Percentiles rank a stretch among this genome's conserved stretches.
phyloP scores from a whole-genome alignment of 2,888 invertebrate genomes.

The Aspidapion aeneum region DNA sequence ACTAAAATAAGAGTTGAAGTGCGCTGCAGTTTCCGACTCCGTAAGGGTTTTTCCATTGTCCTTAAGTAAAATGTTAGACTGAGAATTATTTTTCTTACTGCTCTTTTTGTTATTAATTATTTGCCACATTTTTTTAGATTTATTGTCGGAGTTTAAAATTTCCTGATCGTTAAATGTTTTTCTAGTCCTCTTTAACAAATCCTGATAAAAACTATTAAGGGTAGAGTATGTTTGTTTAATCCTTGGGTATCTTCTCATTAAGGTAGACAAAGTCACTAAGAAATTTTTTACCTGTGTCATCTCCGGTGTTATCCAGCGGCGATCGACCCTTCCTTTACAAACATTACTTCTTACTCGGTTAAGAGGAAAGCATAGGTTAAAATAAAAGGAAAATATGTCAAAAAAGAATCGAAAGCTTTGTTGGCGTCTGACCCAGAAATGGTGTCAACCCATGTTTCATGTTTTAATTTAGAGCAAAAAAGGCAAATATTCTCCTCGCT shows the following conservation, averaged over 20 bases:
- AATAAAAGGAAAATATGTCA: neutral
- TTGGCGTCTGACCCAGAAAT: neutral
- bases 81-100: neutral
- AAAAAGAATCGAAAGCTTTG: neutral
- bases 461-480: neutral
- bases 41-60: neutral
- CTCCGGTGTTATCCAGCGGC: neutral
- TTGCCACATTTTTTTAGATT: neutral
- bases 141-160: neutral
- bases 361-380: neutral
- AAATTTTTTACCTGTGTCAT: neutral
- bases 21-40: neutral
- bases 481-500: neutral
- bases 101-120: neutral
- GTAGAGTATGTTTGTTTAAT: neutral
- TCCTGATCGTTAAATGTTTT: neutral
- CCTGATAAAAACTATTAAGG: neutral
- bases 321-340: neutral
- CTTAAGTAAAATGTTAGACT: neutral
- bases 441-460: neutral
- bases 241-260: neutral
- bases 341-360: neutral
- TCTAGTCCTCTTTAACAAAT: neutral
- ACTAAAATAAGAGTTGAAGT: neutral
- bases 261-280: neutral